Conservation (phyloP, 2,113 vertebrate genomes). For the Centrocercus urophasianus region DNA sequence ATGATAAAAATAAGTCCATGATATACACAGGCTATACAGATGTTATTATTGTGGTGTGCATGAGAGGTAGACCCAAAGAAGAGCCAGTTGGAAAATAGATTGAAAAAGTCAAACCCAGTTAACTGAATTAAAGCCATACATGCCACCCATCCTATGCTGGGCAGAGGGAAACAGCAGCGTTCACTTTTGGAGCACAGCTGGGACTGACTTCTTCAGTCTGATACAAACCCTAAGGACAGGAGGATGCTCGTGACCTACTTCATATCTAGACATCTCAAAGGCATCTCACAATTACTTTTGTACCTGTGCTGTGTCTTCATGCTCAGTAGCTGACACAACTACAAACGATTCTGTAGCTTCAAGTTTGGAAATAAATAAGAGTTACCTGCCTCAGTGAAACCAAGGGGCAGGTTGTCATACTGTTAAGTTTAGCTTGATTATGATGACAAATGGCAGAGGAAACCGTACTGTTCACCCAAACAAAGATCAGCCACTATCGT, state of each 20-base stretch:
- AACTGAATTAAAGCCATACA: not conserved
- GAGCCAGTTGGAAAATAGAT: not conserved
- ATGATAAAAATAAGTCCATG: not conserved
- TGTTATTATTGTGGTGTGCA: not conserved
- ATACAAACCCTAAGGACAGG: not conserved
- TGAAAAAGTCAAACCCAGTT: not conserved
- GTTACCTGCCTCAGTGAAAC: not conserved
- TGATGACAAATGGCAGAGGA: conserved; percentile 17
- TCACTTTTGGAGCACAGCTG: not conserved
- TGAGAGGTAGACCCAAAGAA: not conserved
- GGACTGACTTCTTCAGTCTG: not conserved
- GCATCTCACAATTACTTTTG: not conserved
- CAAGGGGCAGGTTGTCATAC: not conserved
- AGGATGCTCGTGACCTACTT: not conserved
- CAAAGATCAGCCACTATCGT: not conserved
- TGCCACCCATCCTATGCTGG: not conserved
- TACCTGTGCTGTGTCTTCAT: not conserved
- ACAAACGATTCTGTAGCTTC: not conserved
- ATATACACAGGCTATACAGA: fast-evolving
- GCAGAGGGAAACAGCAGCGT: not conserved
- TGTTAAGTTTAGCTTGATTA: not conserved
- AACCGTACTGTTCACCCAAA: conserved; percentile 32
- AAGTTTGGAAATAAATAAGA: not conserved
- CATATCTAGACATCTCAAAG: not conserved
- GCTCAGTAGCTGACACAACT: not conserved